Percentiles rank a stretch among this genome's conserved stretches.
Evolutionary conservation across 2,888 invertebrate genomes (phyloP).

Genomic region (Machimus rusticus): DNA sequence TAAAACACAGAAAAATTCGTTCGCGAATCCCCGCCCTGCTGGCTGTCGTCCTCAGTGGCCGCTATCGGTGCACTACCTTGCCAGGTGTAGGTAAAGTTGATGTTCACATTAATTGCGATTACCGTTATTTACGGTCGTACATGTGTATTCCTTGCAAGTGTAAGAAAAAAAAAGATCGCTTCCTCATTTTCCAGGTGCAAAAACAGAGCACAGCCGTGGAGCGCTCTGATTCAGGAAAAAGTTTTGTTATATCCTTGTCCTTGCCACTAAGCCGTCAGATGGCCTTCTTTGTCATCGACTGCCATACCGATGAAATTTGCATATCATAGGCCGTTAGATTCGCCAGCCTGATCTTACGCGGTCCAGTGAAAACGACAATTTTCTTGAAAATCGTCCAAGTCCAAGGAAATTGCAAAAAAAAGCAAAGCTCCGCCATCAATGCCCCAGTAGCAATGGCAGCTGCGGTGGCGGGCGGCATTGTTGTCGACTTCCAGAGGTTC

Average conservation of each 20-base stretch:
- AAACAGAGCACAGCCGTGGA: not conserved
- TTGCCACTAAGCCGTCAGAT: not conserved
- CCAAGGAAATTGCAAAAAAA: constrained; percentile 35
- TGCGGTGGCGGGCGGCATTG: not conserved
- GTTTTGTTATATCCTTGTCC: constrained; percentile 33
- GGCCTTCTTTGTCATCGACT: not conserved
- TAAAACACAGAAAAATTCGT: not conserved
- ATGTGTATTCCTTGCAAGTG: not conserved
- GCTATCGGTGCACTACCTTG: not conserved
- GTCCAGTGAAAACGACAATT: constrained; percentile 10
- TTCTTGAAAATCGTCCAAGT: constrained; percentile 41
- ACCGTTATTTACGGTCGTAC: not conserved
- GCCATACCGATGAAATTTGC: not conserved
- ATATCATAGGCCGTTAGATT: not conserved
- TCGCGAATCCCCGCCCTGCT: not conserved
- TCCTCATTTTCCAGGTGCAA: not conserved
- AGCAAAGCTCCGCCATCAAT: not conserved
- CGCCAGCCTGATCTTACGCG: not conserved
- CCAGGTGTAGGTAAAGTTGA: not conserved
- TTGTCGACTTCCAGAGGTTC: not conserved
- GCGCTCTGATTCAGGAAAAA: not conserved
- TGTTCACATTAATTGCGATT: not conserved
- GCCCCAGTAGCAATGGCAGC: not conserved
- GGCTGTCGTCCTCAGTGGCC: not conserved
- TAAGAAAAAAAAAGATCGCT: not conserved